phyloP scores from a whole-genome alignment of 2,888 invertebrate species.

The Germaria angustata region DNA sequence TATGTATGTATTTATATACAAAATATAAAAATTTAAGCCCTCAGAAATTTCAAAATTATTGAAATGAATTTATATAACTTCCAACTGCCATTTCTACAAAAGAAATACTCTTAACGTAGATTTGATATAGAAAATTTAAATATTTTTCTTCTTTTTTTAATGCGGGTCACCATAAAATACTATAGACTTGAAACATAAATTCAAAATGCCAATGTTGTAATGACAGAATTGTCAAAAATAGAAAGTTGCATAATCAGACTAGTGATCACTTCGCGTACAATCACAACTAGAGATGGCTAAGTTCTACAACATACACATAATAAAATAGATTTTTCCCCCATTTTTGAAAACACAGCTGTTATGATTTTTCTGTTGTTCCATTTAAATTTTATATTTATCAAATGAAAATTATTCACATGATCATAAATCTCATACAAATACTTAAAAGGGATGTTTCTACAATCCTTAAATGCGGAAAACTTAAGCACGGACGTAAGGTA shows the following conservation, averaged over 20 bases:
- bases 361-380: slow-evolving; percentile 15
- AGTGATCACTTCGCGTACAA: slow-evolving; percentile 1
- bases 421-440: slow-evolving; percentile 13
- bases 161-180: slow-evolving; percentile 24
- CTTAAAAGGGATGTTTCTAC: slow-evolving; percentile 34
- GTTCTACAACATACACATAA: not conserved
- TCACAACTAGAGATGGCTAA: too few species aligned
- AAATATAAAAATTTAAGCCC: too few species aligned
- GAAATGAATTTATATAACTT: too few species aligned
- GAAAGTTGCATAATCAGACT: not conserved
- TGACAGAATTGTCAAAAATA: not conserved
- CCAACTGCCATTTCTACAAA: not conserved
- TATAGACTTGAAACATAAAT: not conserved
- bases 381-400: slow-evolving; percentile 6
- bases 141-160: not conserved
- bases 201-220: not conserved
- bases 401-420: slow-evolving; percentile 20
- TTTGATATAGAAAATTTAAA: not conserved
- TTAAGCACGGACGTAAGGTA: slow-evolving; percentile 4
- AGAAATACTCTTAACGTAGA: not conserved
- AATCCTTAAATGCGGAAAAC: slow-evolving; percentile 9
- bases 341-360: slow-evolving; percentile 50
- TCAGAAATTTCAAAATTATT: too few species aligned
- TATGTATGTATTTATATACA: too few species aligned
- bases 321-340: too few species aligned